Conservation (phyloP, 1,140 invertebrate species). For the Chironomus striatipennis region DNA sequence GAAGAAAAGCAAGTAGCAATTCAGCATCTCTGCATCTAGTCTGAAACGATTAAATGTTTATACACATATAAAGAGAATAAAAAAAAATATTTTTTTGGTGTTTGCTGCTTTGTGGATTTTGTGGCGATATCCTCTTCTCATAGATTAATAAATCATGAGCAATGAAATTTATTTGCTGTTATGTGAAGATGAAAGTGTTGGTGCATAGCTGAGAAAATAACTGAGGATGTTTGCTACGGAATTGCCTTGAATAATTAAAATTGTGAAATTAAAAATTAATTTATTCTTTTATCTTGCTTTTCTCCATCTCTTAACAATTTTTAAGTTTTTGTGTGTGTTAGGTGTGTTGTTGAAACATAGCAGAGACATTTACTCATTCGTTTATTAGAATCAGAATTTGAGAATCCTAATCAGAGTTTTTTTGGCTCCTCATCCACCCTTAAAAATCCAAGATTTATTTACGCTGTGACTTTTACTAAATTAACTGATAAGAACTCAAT, state of each 20-base stretch:
- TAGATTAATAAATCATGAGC: conserved; percentile 23
- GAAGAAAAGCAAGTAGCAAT: too few species aligned
- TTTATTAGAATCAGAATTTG: too few species aligned
- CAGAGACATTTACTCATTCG: too few species aligned
- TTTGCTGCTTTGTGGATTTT: conserved; percentile 19
- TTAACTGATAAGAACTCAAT: too few species aligned
- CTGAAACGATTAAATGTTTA: conserved; percentile 22
- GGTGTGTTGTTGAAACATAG: too few species aligned
- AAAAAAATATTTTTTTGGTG: not conserved
- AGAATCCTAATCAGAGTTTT: too few species aligned
- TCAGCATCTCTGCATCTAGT: not conserved
- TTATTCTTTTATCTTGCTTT: not conserved
- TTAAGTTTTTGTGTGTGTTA: not conserved
- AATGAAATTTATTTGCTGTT: conserved; percentile 9
- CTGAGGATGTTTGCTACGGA: conserved; percentile 5
- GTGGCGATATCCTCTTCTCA: not conserved
- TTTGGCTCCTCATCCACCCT: too few species aligned
- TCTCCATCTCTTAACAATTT: not conserved
- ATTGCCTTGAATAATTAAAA: conserved; percentile 21
- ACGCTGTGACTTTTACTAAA: too few species aligned
- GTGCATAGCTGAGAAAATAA: conserved; percentile 15
- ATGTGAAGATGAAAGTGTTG: conserved; percentile 23
- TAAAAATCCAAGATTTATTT: too few species aligned
- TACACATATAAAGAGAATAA: not conserved
- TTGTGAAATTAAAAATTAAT: conserved; percentile 21